A percentile compares a stretch with the other conserved stretches of the same genome.
Conservation (phyloP, 2,113 vertebrate species). For the Steatornis caripensis region DNA sequence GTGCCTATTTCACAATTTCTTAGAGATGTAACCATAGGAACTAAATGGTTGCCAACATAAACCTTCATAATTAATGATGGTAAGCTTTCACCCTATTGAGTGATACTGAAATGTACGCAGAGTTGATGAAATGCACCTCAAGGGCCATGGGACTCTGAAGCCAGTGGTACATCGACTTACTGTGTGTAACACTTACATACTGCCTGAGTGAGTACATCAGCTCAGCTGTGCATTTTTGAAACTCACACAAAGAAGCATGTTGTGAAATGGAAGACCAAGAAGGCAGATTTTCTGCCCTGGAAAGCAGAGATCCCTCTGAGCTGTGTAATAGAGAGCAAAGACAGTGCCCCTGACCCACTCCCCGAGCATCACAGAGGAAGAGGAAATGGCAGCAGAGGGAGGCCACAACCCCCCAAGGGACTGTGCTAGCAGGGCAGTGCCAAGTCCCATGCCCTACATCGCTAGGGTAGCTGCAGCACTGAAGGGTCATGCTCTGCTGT, state of each 20-base stretch:
- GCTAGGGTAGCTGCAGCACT: background rate
- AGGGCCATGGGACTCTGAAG: background rate
- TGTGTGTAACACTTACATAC: background rate
- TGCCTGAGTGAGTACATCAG: background rate
- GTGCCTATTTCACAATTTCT: constrained; percentile 69
- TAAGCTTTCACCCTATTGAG: constrained; percentile 59
- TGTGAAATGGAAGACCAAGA: background rate
- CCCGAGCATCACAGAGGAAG: background rate
- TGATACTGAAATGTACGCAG: constrained; percentile 36
- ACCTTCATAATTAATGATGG: constrained; percentile 65
- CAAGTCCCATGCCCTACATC: background rate
- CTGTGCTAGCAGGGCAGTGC: background rate
- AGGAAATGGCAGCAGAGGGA: background rate
- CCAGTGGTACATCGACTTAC: background rate
- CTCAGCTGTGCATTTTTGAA: background rate
- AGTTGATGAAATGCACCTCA: constrained; percentile 4
- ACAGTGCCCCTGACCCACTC: background rate
- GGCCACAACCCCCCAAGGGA: too few species aligned
- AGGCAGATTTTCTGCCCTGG: constrained; percentile 1
- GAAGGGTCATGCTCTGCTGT: rapidly evolving
- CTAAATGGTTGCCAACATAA: constrained; percentile 70
- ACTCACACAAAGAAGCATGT: background rate
- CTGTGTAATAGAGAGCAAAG: background rate
- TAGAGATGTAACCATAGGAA: constrained; percentile 72
- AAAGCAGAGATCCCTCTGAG: constrained; percentile 9